Evolutionary conservation across 2,113 vertebrate species (phyloP).

Genomic region (Arizona elegans): DNA sequence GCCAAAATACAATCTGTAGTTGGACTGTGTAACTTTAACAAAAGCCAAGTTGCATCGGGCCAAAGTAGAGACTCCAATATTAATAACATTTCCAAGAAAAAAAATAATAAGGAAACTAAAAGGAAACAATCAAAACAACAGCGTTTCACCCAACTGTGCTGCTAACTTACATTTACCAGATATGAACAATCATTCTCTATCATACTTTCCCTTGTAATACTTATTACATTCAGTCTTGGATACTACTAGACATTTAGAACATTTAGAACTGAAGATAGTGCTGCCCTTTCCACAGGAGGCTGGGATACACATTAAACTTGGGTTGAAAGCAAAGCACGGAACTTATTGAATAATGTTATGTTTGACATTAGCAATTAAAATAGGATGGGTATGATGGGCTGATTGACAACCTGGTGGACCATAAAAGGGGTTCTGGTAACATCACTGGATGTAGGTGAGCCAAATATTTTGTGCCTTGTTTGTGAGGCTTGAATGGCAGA

Average conservation of each 20-base stretch:
- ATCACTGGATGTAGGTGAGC: not conserved
- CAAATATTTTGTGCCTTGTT: not conserved
- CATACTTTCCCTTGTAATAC: not conserved
- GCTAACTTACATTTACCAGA: accelerated
- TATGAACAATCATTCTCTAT: not conserved
- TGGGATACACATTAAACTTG: not conserved
- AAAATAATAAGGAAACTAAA: not conserved
- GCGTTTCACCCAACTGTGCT: not conserved
- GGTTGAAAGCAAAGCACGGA: constrained; percentile 55
- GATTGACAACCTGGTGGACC: not conserved
- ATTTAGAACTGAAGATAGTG: constrained; percentile 18
- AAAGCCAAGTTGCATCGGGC: not conserved
- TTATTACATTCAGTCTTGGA: not conserved
- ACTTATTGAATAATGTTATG: constrained; percentile 53
- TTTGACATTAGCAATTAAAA: not conserved
- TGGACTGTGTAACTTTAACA: not conserved
- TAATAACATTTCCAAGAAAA: not conserved
- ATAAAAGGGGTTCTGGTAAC: not conserved
- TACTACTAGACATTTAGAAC: not conserved
- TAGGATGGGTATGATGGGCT: not conserved
- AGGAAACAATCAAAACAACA: not conserved
- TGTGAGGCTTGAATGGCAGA: not conserved
- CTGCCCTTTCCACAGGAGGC: constrained; percentile 30
- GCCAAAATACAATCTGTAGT: not conserved
- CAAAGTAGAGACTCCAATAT: not conserved